These are phyloP conservation scores for Drosophila melanosoma DNA, from an alignment of 2,888 invertebrate genomes.

Conservation along the genomic window DNA sequence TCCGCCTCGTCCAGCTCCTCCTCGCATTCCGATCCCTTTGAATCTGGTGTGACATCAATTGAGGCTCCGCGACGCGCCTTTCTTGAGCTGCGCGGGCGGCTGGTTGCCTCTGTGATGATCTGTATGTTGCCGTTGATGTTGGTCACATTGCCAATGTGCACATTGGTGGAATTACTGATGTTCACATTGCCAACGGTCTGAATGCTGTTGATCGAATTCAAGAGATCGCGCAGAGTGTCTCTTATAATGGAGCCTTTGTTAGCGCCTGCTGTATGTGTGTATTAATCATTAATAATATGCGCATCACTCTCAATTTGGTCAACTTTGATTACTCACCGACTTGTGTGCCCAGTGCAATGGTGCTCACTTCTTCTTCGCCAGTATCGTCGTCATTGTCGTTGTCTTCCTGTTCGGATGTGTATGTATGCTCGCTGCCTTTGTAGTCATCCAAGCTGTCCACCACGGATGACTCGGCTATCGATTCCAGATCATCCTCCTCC, in stretches of 20 bases:
- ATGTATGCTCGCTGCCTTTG: constrained; percentile 57
- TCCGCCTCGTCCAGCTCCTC: constrained; percentile 61
- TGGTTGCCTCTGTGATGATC: constrained; percentile 69
- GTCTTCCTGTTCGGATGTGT: constrained; percentile 48
- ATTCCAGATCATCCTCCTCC: constrained; percentile 63
- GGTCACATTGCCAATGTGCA: constrained; percentile 86
- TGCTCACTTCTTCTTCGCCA: constrained; percentile 62
- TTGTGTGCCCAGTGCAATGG: constrained; percentile 62
- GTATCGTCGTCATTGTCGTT: constrained; percentile 39
- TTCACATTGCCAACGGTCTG: constrained; percentile 83
- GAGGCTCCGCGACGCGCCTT: constrained; percentile 34
- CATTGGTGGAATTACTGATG: constrained; percentile 85
- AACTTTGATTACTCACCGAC: constrained; percentile 41
- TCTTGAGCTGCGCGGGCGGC: constrained; percentile 29
- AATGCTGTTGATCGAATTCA: constrained; percentile 80
- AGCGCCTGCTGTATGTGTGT: constrained; percentile 26
- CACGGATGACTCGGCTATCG: constrained; percentile 75
- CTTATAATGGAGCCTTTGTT: constrained; percentile 60
- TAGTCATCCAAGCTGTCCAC: constrained; percentile 72
- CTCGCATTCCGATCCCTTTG: constrained; percentile 9
- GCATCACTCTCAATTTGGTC: not conserved
- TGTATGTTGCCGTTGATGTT: constrained; percentile 85
- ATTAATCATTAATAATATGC: not conserved
- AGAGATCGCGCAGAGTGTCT: constrained; percentile 76
- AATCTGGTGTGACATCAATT: constrained; percentile 11